These are phyloP conservation scores for Carcharodon carcharias DNA, from an alignment of 2,797 vertebrate species.

Conservation along the genomic window DNA sequence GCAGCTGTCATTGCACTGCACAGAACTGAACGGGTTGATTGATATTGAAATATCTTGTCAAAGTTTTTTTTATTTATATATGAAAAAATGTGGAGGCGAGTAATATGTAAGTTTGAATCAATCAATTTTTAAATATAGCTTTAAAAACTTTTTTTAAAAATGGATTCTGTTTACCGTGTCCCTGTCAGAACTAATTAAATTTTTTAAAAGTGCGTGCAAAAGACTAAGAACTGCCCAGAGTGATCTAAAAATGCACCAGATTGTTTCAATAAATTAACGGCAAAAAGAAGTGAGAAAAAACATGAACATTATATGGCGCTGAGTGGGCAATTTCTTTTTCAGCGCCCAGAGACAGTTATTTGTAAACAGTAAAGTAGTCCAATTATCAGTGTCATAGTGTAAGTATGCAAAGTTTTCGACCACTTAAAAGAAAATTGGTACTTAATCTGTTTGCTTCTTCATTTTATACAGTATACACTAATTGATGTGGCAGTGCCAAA, in stretches of 20 bases:
- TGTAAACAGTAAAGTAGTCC: slow-evolving; percentile 6
- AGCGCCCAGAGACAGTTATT: background rate
- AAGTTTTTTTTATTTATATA: too few relatives aligned
- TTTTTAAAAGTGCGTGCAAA: too few relatives aligned
- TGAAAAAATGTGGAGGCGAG: background rate
- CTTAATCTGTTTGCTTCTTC: background rate
- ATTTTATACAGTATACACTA: slow-evolving; percentile 18
- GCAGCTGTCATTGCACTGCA: background rate
- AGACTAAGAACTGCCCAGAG: background rate
- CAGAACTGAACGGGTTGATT: background rate
- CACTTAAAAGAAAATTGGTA: slow-evolving; percentile 30
- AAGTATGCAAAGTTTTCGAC: background rate
- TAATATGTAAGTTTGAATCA: slow-evolving; percentile 6
- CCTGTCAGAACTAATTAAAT: background rate
- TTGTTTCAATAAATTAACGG: background rate
- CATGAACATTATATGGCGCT: background rate
- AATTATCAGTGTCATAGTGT: background rate
- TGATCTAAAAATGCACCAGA: background rate
- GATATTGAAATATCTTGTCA: background rate
- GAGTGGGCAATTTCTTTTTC: background rate
- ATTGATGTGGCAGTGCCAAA: slow-evolving; percentile 26
- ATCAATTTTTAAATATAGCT: background rate
- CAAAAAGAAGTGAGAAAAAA: background rate
- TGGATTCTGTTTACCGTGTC: background rate
- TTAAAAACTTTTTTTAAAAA: background rate